Base-by-base conservation (phyloP, 1,140 invertebrate genomes). In the Zaprionus kolodkinae region DNA sequence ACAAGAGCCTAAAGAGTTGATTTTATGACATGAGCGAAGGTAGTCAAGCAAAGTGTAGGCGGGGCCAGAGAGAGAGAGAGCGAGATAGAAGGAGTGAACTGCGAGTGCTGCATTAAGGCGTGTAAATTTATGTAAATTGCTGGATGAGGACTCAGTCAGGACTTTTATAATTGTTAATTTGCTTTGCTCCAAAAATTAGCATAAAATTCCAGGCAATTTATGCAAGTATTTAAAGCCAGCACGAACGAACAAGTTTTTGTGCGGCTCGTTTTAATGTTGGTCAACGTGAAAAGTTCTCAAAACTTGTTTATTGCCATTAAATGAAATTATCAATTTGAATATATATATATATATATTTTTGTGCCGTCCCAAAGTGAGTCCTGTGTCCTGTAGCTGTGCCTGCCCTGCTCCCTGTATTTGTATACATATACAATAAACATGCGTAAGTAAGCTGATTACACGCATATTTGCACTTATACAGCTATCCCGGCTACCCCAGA, bases 371-470 rank as follows among this genome's bases (percentile, higher is more conserved):
- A 48, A 48, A 30, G 27, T 66, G 65, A 4, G 38, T 1, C 21
- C 21, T 21, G 21, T 21, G 21, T 21, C 21, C 21, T 21, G 54
- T 65, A 1, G 3, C 45, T 57, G 27, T 35, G 4, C 15, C 55
- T 54, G 21, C n/a, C 21, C 21, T 21, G 2, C 21, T 17, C 9
- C 33, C 11, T 21, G 77, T 72, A 72, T 73, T 52, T 64, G 67
- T 76, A 64, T 76, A 62, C 36, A 56, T 61, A 66, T 67, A 54
- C 56, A 88, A 88, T 81, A 85, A 88, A 89, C 84, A 88, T 79
- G 85, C 85, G 81, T 81, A 85, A 88, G 75, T 88, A 88, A 88
- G 85, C 85, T 89, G 85, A 88, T 88, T 88, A 88, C 85, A 85
- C 78, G 85, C 85, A 81, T 89, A 88, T 88, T 88, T 88, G 81